A percentile compares a stretch with the other conserved stretches of the same genome.
phyloP scores from a whole-genome alignment of 1,140 invertebrate species.

The Bombus balteatus region DNA sequence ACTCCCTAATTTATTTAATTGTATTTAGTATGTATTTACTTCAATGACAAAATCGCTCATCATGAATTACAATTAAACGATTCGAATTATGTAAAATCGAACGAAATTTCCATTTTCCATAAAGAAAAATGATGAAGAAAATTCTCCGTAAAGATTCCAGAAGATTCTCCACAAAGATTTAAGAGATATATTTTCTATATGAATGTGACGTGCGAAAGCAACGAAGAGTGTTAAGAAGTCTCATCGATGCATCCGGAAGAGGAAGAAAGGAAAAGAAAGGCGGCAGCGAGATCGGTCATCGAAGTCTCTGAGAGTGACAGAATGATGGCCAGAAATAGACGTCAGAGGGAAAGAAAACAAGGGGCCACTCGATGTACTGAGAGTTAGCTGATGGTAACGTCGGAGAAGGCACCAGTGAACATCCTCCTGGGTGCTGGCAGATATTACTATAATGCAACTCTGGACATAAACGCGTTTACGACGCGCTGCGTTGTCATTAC shows the following conservation, averaged over 20 bases:
- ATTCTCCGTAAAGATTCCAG: background rate
- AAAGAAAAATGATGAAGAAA: too few relatives aligned
- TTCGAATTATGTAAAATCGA: too few relatives aligned
- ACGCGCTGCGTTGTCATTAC: constrained; percentile 82
- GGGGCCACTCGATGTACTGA: constrained; percentile 35
- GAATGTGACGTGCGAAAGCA: background rate
- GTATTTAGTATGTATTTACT: too few relatives aligned
- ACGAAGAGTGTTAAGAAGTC: background rate
- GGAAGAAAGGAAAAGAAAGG: constrained; percentile 6
- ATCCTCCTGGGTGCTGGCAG: constrained; percentile 75
- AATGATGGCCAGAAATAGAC: constrained; percentile 38
- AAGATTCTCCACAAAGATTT: background rate
- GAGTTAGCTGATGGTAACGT: constrained; percentile 56
- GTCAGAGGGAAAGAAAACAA: constrained; percentile 54
- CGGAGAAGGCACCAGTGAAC: constrained; percentile 69
- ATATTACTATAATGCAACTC: constrained; percentile 82
- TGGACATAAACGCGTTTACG: constrained; percentile 83
- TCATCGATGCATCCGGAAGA: constrained; percentile 15
- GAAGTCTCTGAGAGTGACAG: constrained; percentile 55
- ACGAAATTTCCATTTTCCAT: background rate
- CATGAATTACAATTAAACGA: background rate
- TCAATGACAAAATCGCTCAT: background rate
- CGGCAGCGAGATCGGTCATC: constrained; percentile 23
- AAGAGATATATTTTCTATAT: background rate
- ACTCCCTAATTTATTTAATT: too few relatives aligned